These are phyloP conservation scores for Pseudococcus jackbeardsleyi DNA, from an alignment of 2,888 invertebrate species.

Conservation along the genomic window DNA sequence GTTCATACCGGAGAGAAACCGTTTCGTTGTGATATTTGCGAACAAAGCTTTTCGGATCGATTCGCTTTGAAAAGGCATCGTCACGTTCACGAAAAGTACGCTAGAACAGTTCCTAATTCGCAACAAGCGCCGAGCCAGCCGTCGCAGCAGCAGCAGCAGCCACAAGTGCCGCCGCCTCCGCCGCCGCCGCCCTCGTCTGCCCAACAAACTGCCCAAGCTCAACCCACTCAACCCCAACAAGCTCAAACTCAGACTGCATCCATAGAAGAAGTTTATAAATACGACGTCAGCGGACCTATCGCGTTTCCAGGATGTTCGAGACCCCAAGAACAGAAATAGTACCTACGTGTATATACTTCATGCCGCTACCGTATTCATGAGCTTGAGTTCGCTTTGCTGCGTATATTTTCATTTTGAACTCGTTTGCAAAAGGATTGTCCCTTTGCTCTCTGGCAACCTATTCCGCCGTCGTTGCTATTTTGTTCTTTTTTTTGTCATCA, in stretches of 20 bases:
- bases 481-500: not conserved
- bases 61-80: conserved; percentile 89
- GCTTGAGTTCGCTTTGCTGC: not conserved
- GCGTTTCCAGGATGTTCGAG: conserved; percentile 69
- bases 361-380: not conserved
- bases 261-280: conserved; percentile 68
- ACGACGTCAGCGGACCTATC: conserved; percentile 68
- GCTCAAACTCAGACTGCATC: conserved; percentile 62
- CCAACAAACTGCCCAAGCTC: conserved; percentile 61
- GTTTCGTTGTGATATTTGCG: conserved; percentile 86
- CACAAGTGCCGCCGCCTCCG: conserved; percentile 66
- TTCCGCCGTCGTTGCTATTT: not conserved
- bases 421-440: not conserved
- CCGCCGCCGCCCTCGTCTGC: conserved; percentile 63
- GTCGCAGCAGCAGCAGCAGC: conserved; percentile 69
- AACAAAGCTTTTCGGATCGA: conserved; percentile 88
- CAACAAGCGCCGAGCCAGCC: conserved; percentile 68
- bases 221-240: conserved; percentile 64
- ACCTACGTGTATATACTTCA: not conserved
- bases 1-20: conserved; percentile 86
- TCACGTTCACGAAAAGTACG: conserved; percentile 90
- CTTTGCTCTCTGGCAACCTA: not conserved
- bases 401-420: not conserved
- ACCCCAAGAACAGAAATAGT: conserved; percentile 67
- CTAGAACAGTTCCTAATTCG: conserved; percentile 69